Conservation (phyloP, 2,888 invertebrate genomes). For the Atherix ibis region DNA sequence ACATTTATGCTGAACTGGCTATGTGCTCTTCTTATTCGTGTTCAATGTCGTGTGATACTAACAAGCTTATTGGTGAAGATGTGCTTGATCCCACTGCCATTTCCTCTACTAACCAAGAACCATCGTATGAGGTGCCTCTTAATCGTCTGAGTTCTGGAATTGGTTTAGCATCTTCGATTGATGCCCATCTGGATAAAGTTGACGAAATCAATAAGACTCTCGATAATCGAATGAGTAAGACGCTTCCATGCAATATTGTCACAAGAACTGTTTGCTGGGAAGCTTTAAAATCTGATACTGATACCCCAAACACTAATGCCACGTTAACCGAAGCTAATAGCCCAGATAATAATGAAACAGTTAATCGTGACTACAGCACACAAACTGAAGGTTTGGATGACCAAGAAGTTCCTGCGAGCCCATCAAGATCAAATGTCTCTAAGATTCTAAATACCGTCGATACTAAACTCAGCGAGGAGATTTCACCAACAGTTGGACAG, state of each 20-base stretch:
- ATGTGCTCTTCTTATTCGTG: background rate
- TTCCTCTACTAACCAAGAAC: background rate
- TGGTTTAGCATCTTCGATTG: slow-evolving; percentile 21
- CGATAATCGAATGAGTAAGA: slow-evolving; percentile 26
- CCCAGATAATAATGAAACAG: background rate
- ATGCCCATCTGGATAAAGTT: slow-evolving; percentile 28
- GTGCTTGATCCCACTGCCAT: background rate
- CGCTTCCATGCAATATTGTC: too few species aligned
- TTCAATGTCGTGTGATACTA: slow-evolving; percentile 5
- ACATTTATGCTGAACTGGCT: slow-evolving; percentile 25
- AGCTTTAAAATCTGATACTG: too few species aligned
- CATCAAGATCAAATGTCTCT: too few species aligned
- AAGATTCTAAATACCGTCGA: background rate
- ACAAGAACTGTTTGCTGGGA: too few species aligned
- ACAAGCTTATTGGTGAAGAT: background rate
- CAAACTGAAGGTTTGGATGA: too few species aligned
- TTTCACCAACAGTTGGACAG: too few species aligned
- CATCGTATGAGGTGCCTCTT: background rate
- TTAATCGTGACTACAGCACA: background rate
- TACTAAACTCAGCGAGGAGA: background rate
- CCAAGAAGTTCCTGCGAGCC: too few species aligned
- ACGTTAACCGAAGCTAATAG: background rate
- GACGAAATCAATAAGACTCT: slow-evolving; percentile 27
- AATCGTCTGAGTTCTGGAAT: background rate
- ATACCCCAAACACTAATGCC: background rate